phyloP scores from a whole-genome alignment of 1,140 invertebrate species.

The Spodoptera litura region DNA sequence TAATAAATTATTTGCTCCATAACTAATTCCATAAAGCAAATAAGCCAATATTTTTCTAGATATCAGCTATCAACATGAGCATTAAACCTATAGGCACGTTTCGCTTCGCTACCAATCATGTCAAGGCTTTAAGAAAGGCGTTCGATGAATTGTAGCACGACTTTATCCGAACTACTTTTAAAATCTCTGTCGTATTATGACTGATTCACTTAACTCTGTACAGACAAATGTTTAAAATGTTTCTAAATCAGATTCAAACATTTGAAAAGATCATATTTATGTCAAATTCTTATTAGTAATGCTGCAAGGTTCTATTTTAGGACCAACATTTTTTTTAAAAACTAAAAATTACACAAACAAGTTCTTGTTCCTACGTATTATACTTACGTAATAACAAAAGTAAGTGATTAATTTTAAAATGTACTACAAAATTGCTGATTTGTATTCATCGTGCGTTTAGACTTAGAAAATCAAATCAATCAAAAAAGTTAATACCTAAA shows the following conservation, averaged over 20 bases:
- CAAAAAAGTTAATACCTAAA: no score
- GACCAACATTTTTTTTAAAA: background rate
- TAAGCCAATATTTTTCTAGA: constrained; percentile 12
- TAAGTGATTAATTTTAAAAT: background rate
- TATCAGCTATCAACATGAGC: constrained; percentile 16
- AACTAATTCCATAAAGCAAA: background rate
- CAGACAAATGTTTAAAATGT: no score
- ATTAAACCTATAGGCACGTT: constrained; percentile 31
- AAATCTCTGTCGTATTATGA: constrained; percentile 3
- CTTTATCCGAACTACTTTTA: constrained; percentile 23
- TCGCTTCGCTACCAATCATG: constrained; percentile 44
- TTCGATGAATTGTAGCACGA: constrained; percentile 40
- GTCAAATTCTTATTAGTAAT: background rate
- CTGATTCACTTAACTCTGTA: background rate
- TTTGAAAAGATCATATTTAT: no score
- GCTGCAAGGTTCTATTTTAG: constrained; percentile 14
- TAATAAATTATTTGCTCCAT: background rate
- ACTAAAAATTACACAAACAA: background rate
- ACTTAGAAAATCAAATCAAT: no score
- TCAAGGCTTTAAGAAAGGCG: constrained; percentile 52
- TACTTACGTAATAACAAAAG: no score
- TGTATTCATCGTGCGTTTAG: no score
- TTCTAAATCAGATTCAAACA: no score
- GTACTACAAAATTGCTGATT: background rate
- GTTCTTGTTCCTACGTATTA: background rate